Evolutionary conservation across 2,113 vertebrate species (phyloP).

Genomic region (Furnarius figulus): DNA sequence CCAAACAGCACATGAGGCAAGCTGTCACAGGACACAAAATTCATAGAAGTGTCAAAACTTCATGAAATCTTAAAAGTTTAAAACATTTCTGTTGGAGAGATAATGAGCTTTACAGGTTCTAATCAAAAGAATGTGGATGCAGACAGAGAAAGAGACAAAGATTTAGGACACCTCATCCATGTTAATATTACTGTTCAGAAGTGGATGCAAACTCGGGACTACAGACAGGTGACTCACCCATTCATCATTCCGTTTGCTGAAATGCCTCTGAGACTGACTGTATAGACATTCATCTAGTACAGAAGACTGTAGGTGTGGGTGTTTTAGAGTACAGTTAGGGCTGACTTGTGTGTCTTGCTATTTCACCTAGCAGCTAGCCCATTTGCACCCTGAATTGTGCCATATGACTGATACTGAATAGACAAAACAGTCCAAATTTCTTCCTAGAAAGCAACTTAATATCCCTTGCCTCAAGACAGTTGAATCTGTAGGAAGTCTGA

Average conservation of each 20-base stretch:
- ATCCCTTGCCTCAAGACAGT: not conserved
- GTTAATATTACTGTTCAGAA: not conserved
- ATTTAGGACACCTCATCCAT: not conserved
- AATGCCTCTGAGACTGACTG: not conserved
- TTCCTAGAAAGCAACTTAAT: not conserved
- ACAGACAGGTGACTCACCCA: not conserved
- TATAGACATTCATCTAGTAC: not conserved
- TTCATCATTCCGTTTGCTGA: not conserved
- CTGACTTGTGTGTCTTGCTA: not conserved
- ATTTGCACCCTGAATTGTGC: not conserved
- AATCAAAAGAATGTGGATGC: not conserved
- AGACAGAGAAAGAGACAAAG: not conserved
- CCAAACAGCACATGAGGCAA: not conserved
- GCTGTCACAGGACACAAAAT: not conserved
- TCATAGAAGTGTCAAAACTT: not conserved
- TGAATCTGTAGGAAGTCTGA: not conserved
- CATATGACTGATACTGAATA: not conserved
- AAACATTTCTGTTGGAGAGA: not conserved
- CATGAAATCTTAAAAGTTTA: not conserved
- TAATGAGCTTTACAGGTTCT: not conserved
- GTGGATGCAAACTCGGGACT: not conserved
- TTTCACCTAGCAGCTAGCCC: not conserved
- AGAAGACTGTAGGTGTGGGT: not conserved
- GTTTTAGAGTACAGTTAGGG: not conserved
- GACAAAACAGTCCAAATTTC: not conserved